Conservation (phyloP, 2,797 vertebrate species). For the Rallus crepitans region DNA sequence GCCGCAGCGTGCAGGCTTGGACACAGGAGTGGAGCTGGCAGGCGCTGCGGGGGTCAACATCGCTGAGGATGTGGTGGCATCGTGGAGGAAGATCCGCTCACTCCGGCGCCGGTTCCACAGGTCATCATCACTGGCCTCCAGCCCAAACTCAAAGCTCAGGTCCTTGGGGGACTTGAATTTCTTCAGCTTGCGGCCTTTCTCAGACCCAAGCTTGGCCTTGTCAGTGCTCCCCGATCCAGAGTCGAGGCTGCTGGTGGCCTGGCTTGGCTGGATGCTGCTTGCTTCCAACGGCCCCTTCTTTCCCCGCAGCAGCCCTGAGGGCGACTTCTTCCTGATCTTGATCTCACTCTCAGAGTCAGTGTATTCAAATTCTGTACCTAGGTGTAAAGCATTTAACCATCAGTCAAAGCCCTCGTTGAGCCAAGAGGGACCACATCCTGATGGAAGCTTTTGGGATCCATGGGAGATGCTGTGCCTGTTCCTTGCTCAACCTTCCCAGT, state of each 20-base stretch:
- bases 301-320: slow-evolving; percentile 84
- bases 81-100: slow-evolving; percentile 96
- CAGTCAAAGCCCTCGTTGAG: neutral
- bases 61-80: slow-evolving; percentile 80
- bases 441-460: neutral
- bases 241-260: slow-evolving; percentile 70
- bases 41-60: slow-evolving; percentile 66
- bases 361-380: slow-evolving; percentile 92
- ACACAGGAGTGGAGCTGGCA: slow-evolving; percentile 68
- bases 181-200: slow-evolving; percentile 86
- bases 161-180: slow-evolving; percentile 87
- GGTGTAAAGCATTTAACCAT: neutral
- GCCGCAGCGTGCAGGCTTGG: slow-evolving; percentile 83
- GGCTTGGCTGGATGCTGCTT: neutral
- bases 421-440: neutral
- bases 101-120: slow-evolving; percentile 93
- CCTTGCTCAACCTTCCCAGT: neutral
- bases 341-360: slow-evolving; percentile 93
- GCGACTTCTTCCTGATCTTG: slow-evolving; percentile 87
- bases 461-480: rapidly evolving
- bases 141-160: slow-evolving; percentile 86
- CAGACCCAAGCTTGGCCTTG: slow-evolving; percentile 77
- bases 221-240: slow-evolving; percentile 70
- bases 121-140: slow-evolving; percentile 91
- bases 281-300: slow-evolving; percentile 87